These are phyloP conservation scores for Drosophila tripunctata DNA, from an alignment of 2,888 invertebrate species.

Conservation along the genomic window DNA sequence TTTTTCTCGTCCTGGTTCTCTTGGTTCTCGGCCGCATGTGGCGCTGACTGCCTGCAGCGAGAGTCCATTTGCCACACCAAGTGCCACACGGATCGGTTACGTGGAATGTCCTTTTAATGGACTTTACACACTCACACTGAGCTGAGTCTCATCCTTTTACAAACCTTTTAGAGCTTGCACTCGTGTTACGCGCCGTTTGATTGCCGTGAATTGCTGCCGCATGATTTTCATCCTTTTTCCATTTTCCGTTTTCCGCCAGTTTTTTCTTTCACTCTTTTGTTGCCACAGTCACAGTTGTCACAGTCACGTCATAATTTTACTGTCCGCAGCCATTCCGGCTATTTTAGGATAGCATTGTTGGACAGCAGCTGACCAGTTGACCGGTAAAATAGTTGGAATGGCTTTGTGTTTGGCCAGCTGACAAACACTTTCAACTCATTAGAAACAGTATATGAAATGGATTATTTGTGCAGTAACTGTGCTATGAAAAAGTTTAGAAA, in stretches of 20 bases:
- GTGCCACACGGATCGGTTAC: slow-evolving; percentile 73
- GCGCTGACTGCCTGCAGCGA: slow-evolving; percentile 56
- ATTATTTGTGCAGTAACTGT: not conserved
- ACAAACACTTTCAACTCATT: slow-evolving; percentile 45
- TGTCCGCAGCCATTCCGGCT: slow-evolving; percentile 31
- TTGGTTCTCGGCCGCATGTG: slow-evolving; percentile 67
- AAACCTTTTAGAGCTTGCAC: slow-evolving; percentile 67
- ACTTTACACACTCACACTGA: slow-evolving; percentile 68
- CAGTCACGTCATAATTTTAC: slow-evolving; percentile 63
- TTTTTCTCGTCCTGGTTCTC: slow-evolving; percentile 21
- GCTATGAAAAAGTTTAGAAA: not conserved
- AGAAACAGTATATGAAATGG: slow-evolving; percentile 21
- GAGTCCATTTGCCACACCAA: slow-evolving; percentile 67
- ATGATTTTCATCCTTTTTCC: slow-evolving; percentile 76
- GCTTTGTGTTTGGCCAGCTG: slow-evolving; percentile 31
- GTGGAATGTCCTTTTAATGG: slow-evolving; percentile 79
- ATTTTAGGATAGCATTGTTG: slow-evolving; percentile 54
- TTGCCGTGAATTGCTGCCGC: slow-evolving; percentile 78
- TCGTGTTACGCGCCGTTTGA: slow-evolving; percentile 75
- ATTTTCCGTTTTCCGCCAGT: slow-evolving; percentile 26
- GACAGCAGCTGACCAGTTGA: slow-evolving; percentile 62
- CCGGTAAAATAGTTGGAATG: slow-evolving; percentile 6
- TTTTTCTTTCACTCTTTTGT: slow-evolving; percentile 39
- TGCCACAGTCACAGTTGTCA: slow-evolving; percentile 44
- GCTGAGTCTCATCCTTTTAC: slow-evolving; percentile 66